Base-by-base conservation (phyloP, 1,140 invertebrate genomes). In the Akabosia matsudoensis region DNA sequence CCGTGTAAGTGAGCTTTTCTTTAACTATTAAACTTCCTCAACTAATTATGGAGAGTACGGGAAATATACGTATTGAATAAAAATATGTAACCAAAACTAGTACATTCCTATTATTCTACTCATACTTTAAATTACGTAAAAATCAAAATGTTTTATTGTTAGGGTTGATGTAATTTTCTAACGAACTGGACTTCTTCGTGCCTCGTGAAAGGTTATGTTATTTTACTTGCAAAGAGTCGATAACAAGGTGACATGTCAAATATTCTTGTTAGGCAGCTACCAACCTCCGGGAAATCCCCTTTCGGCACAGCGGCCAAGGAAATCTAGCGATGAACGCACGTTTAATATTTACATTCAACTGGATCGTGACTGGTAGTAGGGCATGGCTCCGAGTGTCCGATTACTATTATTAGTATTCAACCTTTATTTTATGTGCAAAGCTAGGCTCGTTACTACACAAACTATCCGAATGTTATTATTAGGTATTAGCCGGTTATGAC, bases 361-460 rank as follows among this genome's bases (percentile, higher is more conserved):
- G 30, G 61, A 67, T 67, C 61, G 61, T 67, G 61, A 67, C 61
- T 67, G 22, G 61, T 28, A 67, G 61, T 31, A 67, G 61, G 61
- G 61, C 61, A 67, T 67, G 61, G 61, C 61, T 18, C 7, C 7
- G 7, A 45, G 37, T 10, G 37, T 45, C 37, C 37, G 37, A 45
- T 45, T 45, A 45, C 37, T 45, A 45, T 45, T 45, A 45, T 45
- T 45, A 45, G 7, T 45, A 10, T 45, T 10, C 37, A n/a, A n/a
- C n/a, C n/a, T n/a, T n/a, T n/a, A n/a, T n/a, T n/a, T n/a, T n/a
- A n/a, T n/a, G n/a, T n/a, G n/a, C n/a, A n/a, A n/a, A n/a, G n/a
- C n/a, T n/a, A n/a, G n/a, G n/a, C n/a, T n/a, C 37, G 37, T 45
- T 18, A 45, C 18, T 45, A 18, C 18, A 45, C 7, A 10, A 45